Evolutionary conservation across 2,797 vertebrate genomes (phyloP).

Genomic region (Rhabdophis nuchalis): DNA sequence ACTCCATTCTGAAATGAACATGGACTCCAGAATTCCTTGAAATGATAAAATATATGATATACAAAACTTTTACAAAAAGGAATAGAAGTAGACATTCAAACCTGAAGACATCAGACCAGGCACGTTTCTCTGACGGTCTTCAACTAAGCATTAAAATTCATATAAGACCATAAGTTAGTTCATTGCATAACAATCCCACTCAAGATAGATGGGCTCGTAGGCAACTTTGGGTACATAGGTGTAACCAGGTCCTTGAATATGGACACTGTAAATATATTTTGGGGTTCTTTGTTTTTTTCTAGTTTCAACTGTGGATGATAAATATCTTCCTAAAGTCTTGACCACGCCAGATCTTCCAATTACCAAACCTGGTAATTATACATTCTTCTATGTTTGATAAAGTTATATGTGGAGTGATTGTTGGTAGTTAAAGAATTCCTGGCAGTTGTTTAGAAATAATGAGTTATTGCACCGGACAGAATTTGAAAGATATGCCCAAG

Average conservation of each 20-base stretch:
- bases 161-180: too few species aligned
- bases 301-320: neutral
- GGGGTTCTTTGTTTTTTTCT: neutral
- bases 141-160: too few species aligned
- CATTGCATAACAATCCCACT: too few species aligned
- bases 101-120: too few species aligned
- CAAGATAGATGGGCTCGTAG: too few species aligned
- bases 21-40: neutral
- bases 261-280: neutral
- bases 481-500: too few species aligned
- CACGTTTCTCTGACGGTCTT: neutral
- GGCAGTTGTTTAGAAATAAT: too few species aligned
- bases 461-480: too few species aligned
- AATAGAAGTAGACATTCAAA: too few species aligned
- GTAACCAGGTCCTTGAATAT: neutral
- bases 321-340: neutral
- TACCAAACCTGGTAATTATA: neutral
- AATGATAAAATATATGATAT: neutral
- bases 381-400: neutral
- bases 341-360: neutral
- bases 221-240: neutral
- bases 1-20: neutral
- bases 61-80: too few species aligned
- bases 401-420: neutral
- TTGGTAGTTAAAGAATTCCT: neutral